phyloP scores from a whole-genome alignment of 2,113 vertebrate genomes.

The Rousettus leschenaultii region DNA sequence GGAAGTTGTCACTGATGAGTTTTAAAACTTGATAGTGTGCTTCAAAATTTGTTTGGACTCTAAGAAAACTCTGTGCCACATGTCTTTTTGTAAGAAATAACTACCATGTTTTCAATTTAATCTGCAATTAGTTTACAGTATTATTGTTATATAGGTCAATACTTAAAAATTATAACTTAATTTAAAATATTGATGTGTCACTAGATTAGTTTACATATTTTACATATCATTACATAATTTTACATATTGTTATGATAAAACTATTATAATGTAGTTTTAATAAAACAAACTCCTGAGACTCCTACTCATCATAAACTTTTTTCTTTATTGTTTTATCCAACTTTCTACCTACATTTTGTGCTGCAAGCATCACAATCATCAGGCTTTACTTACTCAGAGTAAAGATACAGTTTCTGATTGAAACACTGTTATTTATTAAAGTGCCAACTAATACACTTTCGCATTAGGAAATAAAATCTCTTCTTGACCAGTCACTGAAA shows the following conservation, averaged over 20 bases:
- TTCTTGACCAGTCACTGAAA: slow-evolving; percentile 41
- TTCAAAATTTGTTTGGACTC: background rate
- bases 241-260: background rate
- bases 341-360: background rate
- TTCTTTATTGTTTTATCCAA: background rate
- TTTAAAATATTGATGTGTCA: background rate
- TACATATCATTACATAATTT: background rate
- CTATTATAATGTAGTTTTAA: background rate
- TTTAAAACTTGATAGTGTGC: background rate
- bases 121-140: background rate
- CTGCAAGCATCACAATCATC: background rate
- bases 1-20: background rate
- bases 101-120: background rate
- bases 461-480: slow-evolving; percentile 30
- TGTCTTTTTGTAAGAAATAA: background rate
- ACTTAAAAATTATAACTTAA: background rate
- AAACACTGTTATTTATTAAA: slow-evolving; percentile 11
- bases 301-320: background rate
- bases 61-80: background rate
- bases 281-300: background rate
- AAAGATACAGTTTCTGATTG: background rate
- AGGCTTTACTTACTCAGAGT: background rate
- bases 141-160: background rate
- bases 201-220: background rate
- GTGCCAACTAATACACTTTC: background rate